phyloP scores from a whole-genome alignment of 2,113 vertebrate genomes.

The Hemibagrus wyckioides region DNA sequence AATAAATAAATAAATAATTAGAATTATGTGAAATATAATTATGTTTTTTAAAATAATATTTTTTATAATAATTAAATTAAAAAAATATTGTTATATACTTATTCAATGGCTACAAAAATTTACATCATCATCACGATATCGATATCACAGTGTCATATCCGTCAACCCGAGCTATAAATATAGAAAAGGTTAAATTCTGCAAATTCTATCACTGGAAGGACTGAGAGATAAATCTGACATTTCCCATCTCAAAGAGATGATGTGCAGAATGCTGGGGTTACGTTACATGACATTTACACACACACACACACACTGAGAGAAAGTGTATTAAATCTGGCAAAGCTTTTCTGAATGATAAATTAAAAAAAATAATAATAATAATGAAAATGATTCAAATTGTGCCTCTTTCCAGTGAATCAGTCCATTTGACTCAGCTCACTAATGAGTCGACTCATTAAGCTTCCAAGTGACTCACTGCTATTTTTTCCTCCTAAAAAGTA shows the following conservation, averaged over 20 bases:
- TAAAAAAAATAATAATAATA: neutral
- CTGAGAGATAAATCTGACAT: conserved; percentile 8
- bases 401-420: neutral
- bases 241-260: neutral
- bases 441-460: neutral
- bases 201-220: neutral
- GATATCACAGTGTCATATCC: neutral
- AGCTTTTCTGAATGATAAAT: neutral
- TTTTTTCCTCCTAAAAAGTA: neutral
- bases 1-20: too few species aligned
- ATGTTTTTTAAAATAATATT: too few species aligned
- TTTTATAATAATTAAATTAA: too few species aligned
- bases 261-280: neutral
- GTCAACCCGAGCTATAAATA: neutral
- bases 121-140: neutral
- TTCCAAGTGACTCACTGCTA: neutral
- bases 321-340: neutral
- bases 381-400: neutral
- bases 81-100: too few species aligned
- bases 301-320: neutral
- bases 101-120: too few species aligned
- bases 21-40: too few species aligned
- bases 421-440: neutral
- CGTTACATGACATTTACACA: neutral
- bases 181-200: neutral